phyloP scores from a whole-genome alignment of 2,797 vertebrate genomes.

The Odontamblyopus rebecca region DNA sequence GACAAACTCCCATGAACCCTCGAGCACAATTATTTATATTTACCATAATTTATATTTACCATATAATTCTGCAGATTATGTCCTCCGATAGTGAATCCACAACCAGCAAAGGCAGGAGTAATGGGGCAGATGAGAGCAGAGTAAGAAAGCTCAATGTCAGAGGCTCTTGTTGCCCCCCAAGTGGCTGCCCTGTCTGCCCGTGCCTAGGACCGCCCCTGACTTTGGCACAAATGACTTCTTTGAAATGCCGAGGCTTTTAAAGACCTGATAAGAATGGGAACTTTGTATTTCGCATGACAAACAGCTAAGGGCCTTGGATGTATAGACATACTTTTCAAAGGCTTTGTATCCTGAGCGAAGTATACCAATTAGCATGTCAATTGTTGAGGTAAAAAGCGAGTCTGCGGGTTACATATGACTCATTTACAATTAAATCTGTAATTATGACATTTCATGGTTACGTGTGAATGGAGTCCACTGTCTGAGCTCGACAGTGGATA shows the following conservation, averaged over 20 bases:
- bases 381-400: too few relatives aligned
- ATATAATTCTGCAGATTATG: slow-evolving; percentile 18
- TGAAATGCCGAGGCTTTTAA: neutral
- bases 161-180: neutral
- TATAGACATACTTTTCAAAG: too few relatives aligned
- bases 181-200: too few relatives aligned
- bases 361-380: too few relatives aligned
- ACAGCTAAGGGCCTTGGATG: neutral
- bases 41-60: neutral
- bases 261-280: neutral
- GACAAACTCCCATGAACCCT: too few relatives aligned
- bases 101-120: neutral
- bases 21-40: too few relatives aligned
- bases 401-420: too few relatives aligned
- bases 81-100: neutral
- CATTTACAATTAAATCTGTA: too few relatives aligned
- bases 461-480: too few relatives aligned
- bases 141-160: neutral
- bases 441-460: too few relatives aligned
- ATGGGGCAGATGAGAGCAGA: slow-evolving; percentile 4
- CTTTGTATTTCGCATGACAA: slow-evolving; percentile 1
- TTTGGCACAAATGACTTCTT: neutral
- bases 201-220: neutral
- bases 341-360: too few relatives aligned
- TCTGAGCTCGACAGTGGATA: too few relatives aligned